A percentile compares a stretch with the other conserved stretches of the same genome.
These are phyloP conservation scores for Sebastes vulpes DNA, from an alignment of 2,797 vertebrate genomes.

Conservation along the genomic window DNA sequence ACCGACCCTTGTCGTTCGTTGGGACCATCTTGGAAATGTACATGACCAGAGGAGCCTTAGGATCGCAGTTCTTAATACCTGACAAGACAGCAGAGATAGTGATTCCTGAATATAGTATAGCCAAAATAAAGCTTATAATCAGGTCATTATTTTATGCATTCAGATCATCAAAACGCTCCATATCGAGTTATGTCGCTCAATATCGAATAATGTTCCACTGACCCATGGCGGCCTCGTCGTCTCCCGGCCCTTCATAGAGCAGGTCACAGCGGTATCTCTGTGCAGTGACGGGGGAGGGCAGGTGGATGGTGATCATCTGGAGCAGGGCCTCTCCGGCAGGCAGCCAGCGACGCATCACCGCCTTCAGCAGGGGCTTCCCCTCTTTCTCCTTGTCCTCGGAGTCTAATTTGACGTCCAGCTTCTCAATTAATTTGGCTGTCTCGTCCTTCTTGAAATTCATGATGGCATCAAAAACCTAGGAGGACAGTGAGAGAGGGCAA, in stretches of 20 bases:
- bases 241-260: conserved; percentile 94
- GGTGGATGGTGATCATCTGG: conserved; percentile 98
- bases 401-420: conserved; percentile 94
- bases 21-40: conserved; percentile 99
- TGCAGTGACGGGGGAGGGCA: conserved; percentile 95
- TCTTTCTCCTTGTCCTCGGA: conserved; percentile 94
- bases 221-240: conserved; percentile 97
- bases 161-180: background rate
- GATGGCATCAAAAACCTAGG: conserved; percentile 94
- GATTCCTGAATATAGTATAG: background rate
- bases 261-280: conserved; percentile 97
- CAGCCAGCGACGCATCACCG: conserved; percentile 97
- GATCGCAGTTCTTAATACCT: conserved; percentile 97
- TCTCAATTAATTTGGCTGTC: conserved; percentile 91
- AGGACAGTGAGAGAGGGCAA: background rate
- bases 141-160: background rate
- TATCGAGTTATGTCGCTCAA: background rate
- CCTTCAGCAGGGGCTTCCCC: conserved; percentile 94
- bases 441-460: conserved; percentile 97
- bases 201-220: conserved; percentile 9
- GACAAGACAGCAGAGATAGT: conserved; percentile 2
- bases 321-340: conserved; percentile 94
- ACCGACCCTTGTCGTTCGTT: conserved; percentile 95
- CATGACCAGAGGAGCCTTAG: conserved; percentile 97
- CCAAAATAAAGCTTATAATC: background rate